Evolutionary conservation across 2,888 invertebrate species (phyloP).

Genomic region (Scaptomyza caliginosa): DNA sequence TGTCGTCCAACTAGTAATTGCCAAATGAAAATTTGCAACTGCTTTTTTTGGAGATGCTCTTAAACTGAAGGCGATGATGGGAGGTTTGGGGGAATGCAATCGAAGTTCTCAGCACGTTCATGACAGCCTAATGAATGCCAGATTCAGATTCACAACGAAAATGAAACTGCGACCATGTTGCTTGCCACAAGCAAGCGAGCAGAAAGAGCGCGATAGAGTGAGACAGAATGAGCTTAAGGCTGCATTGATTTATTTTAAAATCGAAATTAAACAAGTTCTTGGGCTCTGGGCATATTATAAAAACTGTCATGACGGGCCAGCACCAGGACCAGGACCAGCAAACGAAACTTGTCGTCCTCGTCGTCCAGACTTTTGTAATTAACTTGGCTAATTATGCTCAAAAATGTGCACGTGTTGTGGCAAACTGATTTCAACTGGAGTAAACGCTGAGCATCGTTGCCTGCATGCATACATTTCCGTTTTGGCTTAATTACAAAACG

Average conservation of each 20-base stretch:
- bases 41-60: conserved; percentile 29
- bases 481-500: conserved; percentile 61
- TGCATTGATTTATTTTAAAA: conserved; percentile 54
- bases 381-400: conserved; percentile 75
- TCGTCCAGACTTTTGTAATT: conserved; percentile 65
- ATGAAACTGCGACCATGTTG: conserved; percentile 11
- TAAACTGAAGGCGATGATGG: no score
- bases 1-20: conserved; percentile 39
- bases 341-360: conserved; percentile 24
- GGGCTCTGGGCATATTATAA: conserved; percentile 28
- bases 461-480: conserved; percentile 48
- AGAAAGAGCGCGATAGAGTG: not conserved
- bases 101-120: conserved; percentile 62
- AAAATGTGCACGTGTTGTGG: conserved; percentile 65
- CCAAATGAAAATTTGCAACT: conserved; percentile 50
- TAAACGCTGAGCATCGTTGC: conserved; percentile 6
- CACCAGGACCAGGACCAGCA: not conserved
- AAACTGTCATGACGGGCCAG: conserved; percentile 25
- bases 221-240: not conserved
- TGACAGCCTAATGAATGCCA: conserved; percentile 62
- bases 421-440: conserved; percentile 19
- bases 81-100: conserved; percentile 30
- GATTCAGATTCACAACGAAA: conserved; percentile 22
- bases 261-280: conserved; percentile 69
- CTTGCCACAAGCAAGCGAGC: conserved; percentile 18